A percentile compares a stretch with the other conserved stretches of the same genome.
These are phyloP conservation scores for Sorex maritimensis DNA, from an alignment of 2,797 vertebrate species.

Conservation along the genomic window DNA sequence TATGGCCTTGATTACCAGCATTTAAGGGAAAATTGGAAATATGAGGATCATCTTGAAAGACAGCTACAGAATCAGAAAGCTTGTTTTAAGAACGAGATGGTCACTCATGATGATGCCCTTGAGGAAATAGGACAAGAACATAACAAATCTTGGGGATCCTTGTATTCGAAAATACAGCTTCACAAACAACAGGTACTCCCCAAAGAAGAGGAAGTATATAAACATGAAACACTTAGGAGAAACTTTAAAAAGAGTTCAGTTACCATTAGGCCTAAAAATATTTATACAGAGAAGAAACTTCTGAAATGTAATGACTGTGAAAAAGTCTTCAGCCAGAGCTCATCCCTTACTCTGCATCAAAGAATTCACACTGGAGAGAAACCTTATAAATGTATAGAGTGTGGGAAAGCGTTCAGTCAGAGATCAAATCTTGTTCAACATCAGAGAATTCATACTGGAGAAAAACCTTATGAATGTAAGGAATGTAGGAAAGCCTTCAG, in stretches of 20 bases:
- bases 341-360: slow-evolving; percentile 87
- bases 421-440: slow-evolving; percentile 85
- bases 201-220: slow-evolving; percentile 70
- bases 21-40: slow-evolving; percentile 74
- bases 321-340: slow-evolving; percentile 85
- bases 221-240: slow-evolving; percentile 66
- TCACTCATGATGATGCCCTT: slow-evolving; percentile 61
- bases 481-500: slow-evolving; percentile 84
- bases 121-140: slow-evolving; percentile 63
- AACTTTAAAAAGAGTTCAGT: slow-evolving; percentile 61
- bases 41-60: slow-evolving; percentile 53
- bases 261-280: slow-evolving; percentile 62
- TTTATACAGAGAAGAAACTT: slow-evolving; percentile 82
- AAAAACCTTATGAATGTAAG: slow-evolving; percentile 84
- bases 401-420: slow-evolving; percentile 85
- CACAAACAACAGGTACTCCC: slow-evolving; percentile 65
- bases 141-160: slow-evolving; percentile 74
- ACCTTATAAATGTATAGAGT: slow-evolving; percentile 83
- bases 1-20: slow-evolving; percentile 53
- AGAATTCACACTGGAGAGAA: slow-evolving; percentile 87
- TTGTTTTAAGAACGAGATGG: slow-evolving; percentile 71
- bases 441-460: slow-evolving; percentile 85
- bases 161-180: slow-evolving; percentile 69
- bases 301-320: slow-evolving; percentile 85
- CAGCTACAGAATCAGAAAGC: slow-evolving; percentile 42